Evolutionary conservation across 2,888 invertebrate genomes (phyloP).

Genomic region (Pterobdella sp.): DNA sequence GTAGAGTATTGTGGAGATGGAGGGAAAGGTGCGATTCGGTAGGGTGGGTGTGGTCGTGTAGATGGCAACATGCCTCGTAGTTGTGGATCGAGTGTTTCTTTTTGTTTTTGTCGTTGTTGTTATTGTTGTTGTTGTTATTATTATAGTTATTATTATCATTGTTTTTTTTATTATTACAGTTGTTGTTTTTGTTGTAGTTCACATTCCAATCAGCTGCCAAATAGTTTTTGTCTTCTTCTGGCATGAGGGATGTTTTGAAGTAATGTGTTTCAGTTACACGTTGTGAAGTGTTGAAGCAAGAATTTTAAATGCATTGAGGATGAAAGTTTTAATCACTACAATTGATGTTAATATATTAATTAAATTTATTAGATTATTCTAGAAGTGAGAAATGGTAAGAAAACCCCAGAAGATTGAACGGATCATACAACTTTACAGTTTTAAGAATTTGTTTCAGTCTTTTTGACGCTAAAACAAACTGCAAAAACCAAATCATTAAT

Average conservation of each 20-base stretch:
- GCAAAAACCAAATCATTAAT: too few relatives aligned
- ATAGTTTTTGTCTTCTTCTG: conserved; percentile 1
- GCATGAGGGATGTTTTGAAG: neutral
- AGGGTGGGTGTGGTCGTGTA: neutral
- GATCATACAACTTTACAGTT: too few relatives aligned
- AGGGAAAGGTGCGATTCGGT: neutral
- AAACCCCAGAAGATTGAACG: too few relatives aligned
- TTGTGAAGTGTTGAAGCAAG: conserved; percentile 3
- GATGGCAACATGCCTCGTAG: neutral
- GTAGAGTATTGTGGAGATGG: neutral
- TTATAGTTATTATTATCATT: neutral
- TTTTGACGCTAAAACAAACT: too few relatives aligned
- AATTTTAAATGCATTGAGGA: too few relatives aligned
- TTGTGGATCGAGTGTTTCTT: neutral
- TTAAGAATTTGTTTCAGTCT: too few relatives aligned
- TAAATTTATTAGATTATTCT: too few relatives aligned
- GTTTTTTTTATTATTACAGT: neutral
- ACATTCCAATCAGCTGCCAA: conserved; percentile 12
- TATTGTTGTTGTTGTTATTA: neutral
- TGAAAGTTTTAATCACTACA: too few relatives aligned
- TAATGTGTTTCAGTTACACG: neutral
- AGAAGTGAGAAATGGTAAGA: too few relatives aligned
- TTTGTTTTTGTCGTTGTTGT: neutral
- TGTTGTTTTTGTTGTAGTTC: neutral
- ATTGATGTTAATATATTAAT: too few relatives aligned